Evolutionary conservation across 2,797 vertebrate species (phyloP), one percentile per base, ranked within the genome.

Genomic region (Catharus ustulatus): DNA sequence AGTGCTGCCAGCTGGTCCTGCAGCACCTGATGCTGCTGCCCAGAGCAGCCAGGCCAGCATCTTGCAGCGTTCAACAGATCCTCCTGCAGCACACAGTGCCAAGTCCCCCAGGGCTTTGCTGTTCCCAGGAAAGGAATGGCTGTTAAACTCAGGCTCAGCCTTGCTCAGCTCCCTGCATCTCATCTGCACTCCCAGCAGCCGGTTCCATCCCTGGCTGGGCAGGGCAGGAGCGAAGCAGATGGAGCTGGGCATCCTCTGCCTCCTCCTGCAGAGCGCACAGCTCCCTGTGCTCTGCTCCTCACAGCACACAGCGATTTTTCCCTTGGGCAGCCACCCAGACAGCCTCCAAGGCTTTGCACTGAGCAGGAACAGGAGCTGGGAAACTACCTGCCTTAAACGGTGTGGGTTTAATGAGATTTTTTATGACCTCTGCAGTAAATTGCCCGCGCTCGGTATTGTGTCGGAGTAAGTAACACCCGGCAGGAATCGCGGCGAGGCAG

Each of bases 371-470:
- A 0, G 64, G 86, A 87, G 67, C 88, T 74, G 88, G 71, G 81
- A 90, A 87, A 88, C 66, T 73, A 94, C 89, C 67, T 88, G 89
- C 76, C 67, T 91, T 88, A 92, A 91, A 93, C 5, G 4, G 63
- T 71, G 73, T 62, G 73, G 57, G 66, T 87, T 94, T 95, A 95
- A 92, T 96, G 90, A 92, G 92, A 38, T 74, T 84, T 62, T 89
- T 96, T 59, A 92, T 93, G 83, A 94, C 85, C 83, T 82, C 87
- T 71, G 73, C 45, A 22, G 91, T 91, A 90, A 97, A 93, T 95
- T 97, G 92, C 85, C 74, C 75, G 76, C 15, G 69, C 87, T 91
- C 34, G 1, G 84, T 36, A 91, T 88, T 88, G 89, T 82, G 87
- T 36, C 43, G 91, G 89, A 74, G 81, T 23, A 43, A 90, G 91